Evolutionary conservation across 1,140 invertebrate genomes (phyloP).

Genomic region (Maniola jurtina): DNA sequence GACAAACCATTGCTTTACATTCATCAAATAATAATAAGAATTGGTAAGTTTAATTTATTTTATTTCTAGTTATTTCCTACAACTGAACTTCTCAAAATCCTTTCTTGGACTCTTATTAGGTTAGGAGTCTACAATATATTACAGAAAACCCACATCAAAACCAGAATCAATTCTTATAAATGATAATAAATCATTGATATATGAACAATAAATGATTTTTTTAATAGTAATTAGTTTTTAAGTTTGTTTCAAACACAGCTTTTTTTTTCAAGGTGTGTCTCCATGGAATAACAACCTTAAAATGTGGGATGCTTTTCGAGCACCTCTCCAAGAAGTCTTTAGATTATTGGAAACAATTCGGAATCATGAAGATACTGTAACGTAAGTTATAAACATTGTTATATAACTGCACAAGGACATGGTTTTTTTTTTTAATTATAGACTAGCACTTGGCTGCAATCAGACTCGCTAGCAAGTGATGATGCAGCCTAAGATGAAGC

Average conservation of each 20-base stretch:
- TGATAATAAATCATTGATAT: too few species aligned
- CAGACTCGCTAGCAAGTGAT: too few species aligned
- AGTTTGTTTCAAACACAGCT: neutral
- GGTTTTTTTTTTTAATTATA: too few species aligned
- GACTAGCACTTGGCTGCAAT: too few species aligned
- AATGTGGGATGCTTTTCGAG: conserved; percentile 92
- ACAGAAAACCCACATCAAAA: too few species aligned
- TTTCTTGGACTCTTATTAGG: too few species aligned
- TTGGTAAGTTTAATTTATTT: conserved; percentile 51
- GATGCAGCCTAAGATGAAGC: too few species aligned
- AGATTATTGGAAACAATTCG: conserved; percentile 90
- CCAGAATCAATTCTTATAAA: too few species aligned
- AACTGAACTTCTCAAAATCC: too few species aligned
- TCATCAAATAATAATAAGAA: conserved; percentile 87
- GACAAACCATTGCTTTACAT: conserved; percentile 87
- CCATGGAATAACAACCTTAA: conserved; percentile 91
- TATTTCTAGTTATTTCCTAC: neutral
- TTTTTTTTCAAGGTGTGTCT: conserved; percentile 81
- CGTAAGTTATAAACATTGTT: conserved; percentile 76
- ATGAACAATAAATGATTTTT: too few species aligned
- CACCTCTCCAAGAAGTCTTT: conserved; percentile 92
- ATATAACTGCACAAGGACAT: too few species aligned
- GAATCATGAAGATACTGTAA: conserved; percentile 89
- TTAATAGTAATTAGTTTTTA: neutral
- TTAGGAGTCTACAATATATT: too few species aligned